These are phyloP conservation scores for Eonycteris spelaea DNA, from an alignment of 2,113 vertebrate genomes.

Conservation along the genomic window DNA sequence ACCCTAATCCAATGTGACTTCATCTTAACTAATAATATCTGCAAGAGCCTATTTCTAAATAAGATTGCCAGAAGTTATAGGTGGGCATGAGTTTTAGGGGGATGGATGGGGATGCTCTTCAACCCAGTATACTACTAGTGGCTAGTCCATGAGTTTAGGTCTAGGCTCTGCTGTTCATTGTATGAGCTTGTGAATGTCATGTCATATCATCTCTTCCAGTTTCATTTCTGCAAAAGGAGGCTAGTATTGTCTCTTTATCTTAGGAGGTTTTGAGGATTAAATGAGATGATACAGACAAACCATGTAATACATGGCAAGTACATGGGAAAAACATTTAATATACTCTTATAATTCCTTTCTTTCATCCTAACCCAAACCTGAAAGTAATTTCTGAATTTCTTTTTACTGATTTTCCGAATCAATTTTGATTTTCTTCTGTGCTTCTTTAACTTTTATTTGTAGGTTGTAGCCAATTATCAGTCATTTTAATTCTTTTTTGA, in stretches of 20 bases:
- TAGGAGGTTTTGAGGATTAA: not conserved
- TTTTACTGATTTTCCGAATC: not conserved
- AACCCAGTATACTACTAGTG: not conserved
- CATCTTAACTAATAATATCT: not conserved
- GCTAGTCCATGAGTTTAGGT: not conserved
- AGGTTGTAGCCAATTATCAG: not conserved
- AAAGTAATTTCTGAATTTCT: not conserved
- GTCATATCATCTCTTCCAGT: not conserved
- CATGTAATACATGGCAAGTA: not conserved
- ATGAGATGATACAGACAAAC: not conserved
- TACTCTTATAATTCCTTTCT: not conserved
- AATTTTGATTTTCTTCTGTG: not conserved
- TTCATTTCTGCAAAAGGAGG: not conserved
- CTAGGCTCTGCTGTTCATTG: not conserved
- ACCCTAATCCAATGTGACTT: not conserved
- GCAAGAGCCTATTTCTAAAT: constrained; percentile 4
- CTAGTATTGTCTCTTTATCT: not conserved
- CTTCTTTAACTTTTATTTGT: not conserved
- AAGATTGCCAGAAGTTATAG: not conserved
- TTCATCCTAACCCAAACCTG: not conserved
- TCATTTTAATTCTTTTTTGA: not conserved
- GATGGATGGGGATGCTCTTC: not conserved
- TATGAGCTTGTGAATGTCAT: not conserved
- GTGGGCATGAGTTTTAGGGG: not conserved
- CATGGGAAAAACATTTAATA: not conserved